These are phyloP conservation scores for Pica pica DNA, from an alignment of 2,113 vertebrate species.

Conservation along the genomic window DNA sequence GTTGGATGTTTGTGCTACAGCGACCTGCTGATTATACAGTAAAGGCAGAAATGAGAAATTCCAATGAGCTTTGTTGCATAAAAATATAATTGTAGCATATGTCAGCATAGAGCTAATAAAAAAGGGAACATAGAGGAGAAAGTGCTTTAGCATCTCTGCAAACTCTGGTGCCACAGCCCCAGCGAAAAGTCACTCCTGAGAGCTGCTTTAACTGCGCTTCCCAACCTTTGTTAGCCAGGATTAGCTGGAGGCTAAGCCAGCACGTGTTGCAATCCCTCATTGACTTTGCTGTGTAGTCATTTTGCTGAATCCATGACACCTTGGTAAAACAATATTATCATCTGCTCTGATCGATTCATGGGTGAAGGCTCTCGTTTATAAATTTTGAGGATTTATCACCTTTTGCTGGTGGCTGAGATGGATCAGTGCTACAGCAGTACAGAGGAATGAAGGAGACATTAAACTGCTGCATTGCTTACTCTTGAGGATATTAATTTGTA, in stretches of 20 bases:
- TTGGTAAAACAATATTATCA: conserved; percentile 21
- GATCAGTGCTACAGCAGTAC: not conserved
- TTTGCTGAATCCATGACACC: not conserved
- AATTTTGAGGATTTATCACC: conserved; percentile 40
- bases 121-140: not conserved
- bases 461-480: conserved; percentile 43
- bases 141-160: not conserved
- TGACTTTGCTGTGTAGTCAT: not conserved
- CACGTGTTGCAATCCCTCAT: not conserved
- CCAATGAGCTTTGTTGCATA: not conserved
- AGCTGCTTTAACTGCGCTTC: not conserved
- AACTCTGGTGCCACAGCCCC: not conserved
- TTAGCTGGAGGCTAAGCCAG: not conserved
- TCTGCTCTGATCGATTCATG: not conserved
- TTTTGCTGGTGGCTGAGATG: conserved; percentile 1
- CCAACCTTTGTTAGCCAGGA: not conserved
- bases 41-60: not conserved
- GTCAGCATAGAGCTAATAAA: not conserved
- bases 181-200: not conserved
- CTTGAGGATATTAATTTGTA: conserved; percentile 64
- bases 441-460: conserved; percentile 18
- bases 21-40: not conserved
- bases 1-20: not conserved
- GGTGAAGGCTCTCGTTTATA: not conserved
- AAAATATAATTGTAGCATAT: not conserved